These are phyloP conservation scores for Pristionchus pacificus DNA, from an alignment of 1,140 invertebrate species.

Conservation along the genomic window DNA sequence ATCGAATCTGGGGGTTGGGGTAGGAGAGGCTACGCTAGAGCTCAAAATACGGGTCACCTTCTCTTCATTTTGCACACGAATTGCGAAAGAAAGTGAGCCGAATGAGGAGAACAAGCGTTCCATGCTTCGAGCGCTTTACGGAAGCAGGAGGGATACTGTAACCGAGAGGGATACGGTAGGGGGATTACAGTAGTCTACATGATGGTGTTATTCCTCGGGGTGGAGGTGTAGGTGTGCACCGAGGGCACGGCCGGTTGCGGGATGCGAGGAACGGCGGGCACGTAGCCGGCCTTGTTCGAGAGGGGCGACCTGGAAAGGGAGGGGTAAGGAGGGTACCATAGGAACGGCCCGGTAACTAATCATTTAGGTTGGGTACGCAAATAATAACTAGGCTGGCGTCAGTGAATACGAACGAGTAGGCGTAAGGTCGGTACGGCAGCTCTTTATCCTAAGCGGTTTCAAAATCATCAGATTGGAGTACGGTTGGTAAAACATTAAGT, in stretches of 20 bases:
- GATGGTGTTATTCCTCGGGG: constrained; percentile 1
- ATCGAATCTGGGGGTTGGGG: too few relatives aligned
- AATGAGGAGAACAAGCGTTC: too few relatives aligned
- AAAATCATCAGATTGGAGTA: constrained; percentile 15
- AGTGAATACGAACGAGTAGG: neutral
- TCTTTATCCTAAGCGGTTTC: neutral
- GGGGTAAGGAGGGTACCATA: neutral
- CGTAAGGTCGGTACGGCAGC: neutral
- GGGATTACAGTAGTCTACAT: too few relatives aligned
- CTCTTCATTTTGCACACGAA: too few relatives aligned
- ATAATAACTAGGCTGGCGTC: neutral
- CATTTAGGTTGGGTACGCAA: neutral
- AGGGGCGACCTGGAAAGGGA: constrained; percentile 13
- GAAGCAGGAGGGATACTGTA: too few relatives aligned
- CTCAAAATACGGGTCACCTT: too few relatives aligned
- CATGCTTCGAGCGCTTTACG: too few relatives aligned
- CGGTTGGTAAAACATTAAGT: too few relatives aligned
- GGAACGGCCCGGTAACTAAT: neutral
- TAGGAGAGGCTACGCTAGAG: too few relatives aligned
- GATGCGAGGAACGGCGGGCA: constrained; percentile 28
- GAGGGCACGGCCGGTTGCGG: constrained; percentile 30
- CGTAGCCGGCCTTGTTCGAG: constrained; percentile 30
- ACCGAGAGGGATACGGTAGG: too few relatives aligned
- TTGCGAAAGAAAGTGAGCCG: too few relatives aligned
- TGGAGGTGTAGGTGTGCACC: constrained; percentile 23